phyloP scores from a whole-genome alignment of 2,888 invertebrate genomes.

The Isotomurus palustris region DNA sequence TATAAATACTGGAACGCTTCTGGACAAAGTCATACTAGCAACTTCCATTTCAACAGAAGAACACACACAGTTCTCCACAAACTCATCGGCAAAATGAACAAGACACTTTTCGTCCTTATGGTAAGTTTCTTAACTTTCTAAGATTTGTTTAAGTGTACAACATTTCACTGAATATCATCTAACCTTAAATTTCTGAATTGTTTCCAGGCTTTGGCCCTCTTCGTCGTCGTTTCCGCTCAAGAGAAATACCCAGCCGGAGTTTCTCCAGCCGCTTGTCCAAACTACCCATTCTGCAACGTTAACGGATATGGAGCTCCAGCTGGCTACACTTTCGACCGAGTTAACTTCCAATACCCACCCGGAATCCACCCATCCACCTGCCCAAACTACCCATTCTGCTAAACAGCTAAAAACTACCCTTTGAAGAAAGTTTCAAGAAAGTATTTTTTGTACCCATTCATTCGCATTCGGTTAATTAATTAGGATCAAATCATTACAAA shows the following conservation, averaged over 20 bases:
- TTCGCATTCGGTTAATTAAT: too few species aligned
- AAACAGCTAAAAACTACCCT: too few species aligned
- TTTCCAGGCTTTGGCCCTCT: constrained; percentile 36
- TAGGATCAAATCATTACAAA: too few species aligned
- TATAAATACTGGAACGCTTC: constrained; percentile 2
- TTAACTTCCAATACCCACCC: constrained; percentile 40
- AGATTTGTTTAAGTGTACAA: neutral
- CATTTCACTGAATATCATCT: neutral
- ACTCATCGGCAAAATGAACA: constrained; percentile 16
- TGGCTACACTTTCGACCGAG: constrained; percentile 40
- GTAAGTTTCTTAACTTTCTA: constrained; percentile 14
- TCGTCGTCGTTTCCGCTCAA: constrained; percentile 33
- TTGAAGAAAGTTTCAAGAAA: too few species aligned
- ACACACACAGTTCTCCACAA: neutral
- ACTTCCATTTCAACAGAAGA: neutral
- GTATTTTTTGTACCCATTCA: too few species aligned
- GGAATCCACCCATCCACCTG: constrained; percentile 55
- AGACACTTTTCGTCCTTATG: constrained; percentile 27
- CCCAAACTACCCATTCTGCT: constrained; percentile 60
- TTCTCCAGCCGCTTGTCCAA: constrained; percentile 34
- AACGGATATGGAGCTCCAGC: constrained; percentile 32
- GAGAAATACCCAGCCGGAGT: constrained; percentile 27
- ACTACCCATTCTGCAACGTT: constrained; percentile 37
- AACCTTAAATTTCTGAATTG: too few species aligned
- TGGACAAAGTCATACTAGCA: neutral